A percentile compares a stretch with the other conserved stretches of the same genome.
Evolutionary conservation across 2,888 invertebrate genomes (phyloP).

Genomic region (Creontiades dilutus): DNA sequence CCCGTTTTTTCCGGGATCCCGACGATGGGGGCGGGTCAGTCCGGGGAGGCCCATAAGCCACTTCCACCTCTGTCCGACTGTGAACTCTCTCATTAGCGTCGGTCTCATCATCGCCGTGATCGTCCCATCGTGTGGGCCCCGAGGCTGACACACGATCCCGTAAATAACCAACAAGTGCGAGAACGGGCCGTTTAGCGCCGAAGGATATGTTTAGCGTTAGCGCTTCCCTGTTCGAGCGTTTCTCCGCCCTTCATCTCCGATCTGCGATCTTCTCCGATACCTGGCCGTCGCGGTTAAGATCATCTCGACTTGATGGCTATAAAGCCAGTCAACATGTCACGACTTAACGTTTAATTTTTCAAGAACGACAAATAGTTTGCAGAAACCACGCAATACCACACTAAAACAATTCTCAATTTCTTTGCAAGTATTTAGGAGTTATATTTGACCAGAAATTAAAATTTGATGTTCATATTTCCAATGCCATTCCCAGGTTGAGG

Average conservation of each 20-base stretch:
- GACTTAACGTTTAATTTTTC: too few relatives aligned
- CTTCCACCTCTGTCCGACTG: neutral
- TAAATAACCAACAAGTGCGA: constrained; percentile 27
- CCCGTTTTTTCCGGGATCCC: neutral
- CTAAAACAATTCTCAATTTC: too few relatives aligned
- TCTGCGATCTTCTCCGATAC: neutral
- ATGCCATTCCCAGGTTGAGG: too few relatives aligned
- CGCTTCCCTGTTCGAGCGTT: neutral
- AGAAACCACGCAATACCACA: too few relatives aligned
- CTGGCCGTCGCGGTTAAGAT: too few relatives aligned
- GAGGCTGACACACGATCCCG: constrained; percentile 24
- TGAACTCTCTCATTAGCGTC: constrained; percentile 33
- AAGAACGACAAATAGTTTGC: too few relatives aligned
- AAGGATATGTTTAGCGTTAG: neutral
- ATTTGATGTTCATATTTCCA: too few relatives aligned
- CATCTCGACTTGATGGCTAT: too few relatives aligned
- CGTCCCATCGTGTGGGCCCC: constrained; percentile 8
- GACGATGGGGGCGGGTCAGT: neutral
- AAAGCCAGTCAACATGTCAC: too few relatives aligned
- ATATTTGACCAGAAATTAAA: too few relatives aligned
- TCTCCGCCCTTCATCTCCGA: neutral
- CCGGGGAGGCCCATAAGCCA: neutral
- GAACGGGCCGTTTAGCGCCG: neutral
- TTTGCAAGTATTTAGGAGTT: too few relatives aligned
- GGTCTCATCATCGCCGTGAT: constrained; percentile 15